A percentile compares a stretch with the other conserved stretches of the same genome.
phyloP scores from a whole-genome alignment of 2,797 vertebrate species.

The Gorsachius magnificus region DNA sequence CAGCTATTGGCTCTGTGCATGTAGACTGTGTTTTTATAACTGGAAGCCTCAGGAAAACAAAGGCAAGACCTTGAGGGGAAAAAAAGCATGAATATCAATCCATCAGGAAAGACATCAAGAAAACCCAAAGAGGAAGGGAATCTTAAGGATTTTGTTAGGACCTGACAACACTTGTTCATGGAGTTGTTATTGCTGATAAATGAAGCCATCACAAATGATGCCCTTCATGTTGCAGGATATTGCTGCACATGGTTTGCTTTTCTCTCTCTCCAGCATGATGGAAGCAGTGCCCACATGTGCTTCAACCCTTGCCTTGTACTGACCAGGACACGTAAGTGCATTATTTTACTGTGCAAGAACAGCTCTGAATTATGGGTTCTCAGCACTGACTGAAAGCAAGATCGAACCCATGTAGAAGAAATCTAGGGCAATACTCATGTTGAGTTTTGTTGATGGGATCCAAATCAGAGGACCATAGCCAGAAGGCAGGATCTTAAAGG shows the following conservation, averaged over 20 bases:
- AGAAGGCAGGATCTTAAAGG: not conserved
- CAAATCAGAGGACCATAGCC: not conserved
- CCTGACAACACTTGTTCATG: not conserved
- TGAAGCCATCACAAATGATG: not conserved
- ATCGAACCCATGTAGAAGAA: not conserved
- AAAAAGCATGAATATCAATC: not conserved
- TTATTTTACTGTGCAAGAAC: not conserved
- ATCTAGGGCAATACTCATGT: not conserved
- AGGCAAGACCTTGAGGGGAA: not conserved
- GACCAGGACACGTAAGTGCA: not conserved
- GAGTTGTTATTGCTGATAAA: not conserved
- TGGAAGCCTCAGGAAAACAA: not conserved
- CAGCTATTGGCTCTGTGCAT: not conserved
- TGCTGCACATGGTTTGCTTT: not conserved
- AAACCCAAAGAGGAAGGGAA: not conserved
- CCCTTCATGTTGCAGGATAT: not conserved
- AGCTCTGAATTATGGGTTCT: not conserved
- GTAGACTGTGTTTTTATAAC: not conserved
- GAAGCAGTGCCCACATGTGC: not conserved
- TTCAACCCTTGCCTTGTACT: not conserved
- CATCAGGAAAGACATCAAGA: not conserved
- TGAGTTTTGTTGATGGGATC: not conserved
- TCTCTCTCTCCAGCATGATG: not conserved
- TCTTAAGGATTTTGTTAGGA: not conserved
- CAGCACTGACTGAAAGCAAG: not conserved